Evolutionary conservation across 2,113 vertebrate species (phyloP).

Genomic region (Leucoraja erinaceus): DNA sequence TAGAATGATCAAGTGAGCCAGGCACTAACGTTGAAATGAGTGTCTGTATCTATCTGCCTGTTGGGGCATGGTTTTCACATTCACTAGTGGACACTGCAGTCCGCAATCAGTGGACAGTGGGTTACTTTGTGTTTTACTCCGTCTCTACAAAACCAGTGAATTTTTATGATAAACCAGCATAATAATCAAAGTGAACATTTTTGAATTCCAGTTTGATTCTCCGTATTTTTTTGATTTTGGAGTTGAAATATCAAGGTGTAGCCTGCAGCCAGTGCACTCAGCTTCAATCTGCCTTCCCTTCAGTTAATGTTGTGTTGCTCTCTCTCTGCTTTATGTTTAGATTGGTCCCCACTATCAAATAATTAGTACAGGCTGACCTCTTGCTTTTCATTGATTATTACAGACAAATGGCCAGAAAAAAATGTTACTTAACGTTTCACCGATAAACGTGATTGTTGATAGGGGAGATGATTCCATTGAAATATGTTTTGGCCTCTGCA

Average conservation of each 20-base stretch:
- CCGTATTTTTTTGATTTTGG: not conserved
- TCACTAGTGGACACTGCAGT: not conserved
- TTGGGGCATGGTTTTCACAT: conserved; percentile 2
- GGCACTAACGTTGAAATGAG: conserved; percentile 27
- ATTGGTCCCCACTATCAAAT: conserved; percentile 32
- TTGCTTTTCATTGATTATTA: conserved; percentile 14
- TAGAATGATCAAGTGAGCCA: not conserved
- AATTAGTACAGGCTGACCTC: conserved; percentile 11
- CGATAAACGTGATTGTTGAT: not conserved
- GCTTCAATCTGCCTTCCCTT: conserved; percentile 20
- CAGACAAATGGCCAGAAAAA: conserved; percentile 5
- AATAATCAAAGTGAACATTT: conserved; percentile 26
- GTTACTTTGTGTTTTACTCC: not conserved
- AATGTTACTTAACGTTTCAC: conserved; percentile 3
- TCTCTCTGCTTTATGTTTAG: conserved; percentile 17
- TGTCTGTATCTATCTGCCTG: not conserved
- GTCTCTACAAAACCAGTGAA: not conserved
- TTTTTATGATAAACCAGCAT: conserved; percentile 1
- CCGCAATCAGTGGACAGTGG: not conserved
- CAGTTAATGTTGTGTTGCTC: conserved; percentile 30
- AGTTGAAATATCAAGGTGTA: conserved; percentile 17
- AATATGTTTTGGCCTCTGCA: conserved; percentile 5
- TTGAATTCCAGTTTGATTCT: not conserved
- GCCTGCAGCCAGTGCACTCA: not conserved
- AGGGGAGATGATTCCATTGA: not conserved